Evolutionary conservation across 1,140 invertebrate genomes (phyloP).

Genomic region (Drosophila carrolli): DNA sequence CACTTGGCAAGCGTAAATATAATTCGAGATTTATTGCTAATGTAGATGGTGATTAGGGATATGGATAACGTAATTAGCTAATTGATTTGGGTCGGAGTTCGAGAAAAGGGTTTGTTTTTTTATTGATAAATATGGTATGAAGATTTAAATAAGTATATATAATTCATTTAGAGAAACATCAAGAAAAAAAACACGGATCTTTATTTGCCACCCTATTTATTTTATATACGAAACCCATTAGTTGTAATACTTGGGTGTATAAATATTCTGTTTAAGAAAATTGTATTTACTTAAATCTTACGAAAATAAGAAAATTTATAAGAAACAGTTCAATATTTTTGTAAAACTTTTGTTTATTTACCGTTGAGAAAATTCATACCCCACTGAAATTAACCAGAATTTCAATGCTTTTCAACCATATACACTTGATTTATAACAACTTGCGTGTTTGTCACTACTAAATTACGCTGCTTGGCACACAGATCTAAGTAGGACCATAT

Average conservation of each 20-base stretch:
- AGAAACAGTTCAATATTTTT: background rate
- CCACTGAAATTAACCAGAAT: slow-evolving; percentile 41
- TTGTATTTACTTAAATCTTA: too few relatives aligned
- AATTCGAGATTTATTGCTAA: slow-evolving; percentile 49
- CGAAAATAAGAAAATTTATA: too few relatives aligned
- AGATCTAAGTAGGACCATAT: slow-evolving; percentile 74
- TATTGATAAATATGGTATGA: too few relatives aligned
- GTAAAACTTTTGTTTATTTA: background rate
- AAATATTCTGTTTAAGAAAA: too few relatives aligned
- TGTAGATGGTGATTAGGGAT: slow-evolving; percentile 24
- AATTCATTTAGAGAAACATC: too few relatives aligned
- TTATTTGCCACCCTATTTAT: too few relatives aligned
- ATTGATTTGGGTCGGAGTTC: slow-evolving; percentile 22
- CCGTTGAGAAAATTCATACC: too few relatives aligned
- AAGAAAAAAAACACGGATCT: too few relatives aligned
- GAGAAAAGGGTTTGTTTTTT: background rate
- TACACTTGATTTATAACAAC: slow-evolving; percentile 51
- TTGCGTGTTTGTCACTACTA: slow-evolving; percentile 62
- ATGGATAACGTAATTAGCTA: slow-evolving; percentile 45
- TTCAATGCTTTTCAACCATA: slow-evolving; percentile 34
- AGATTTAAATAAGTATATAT: too few relatives aligned
- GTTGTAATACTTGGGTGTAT: too few relatives aligned
- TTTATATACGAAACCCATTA: too few relatives aligned
- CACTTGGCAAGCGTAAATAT: slow-evolving; percentile 47
- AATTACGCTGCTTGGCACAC: slow-evolving; percentile 54